A percentile compares a stretch with the other conserved stretches of the same genome.
These are phyloP conservation scores for Drosophila borborema DNA, from an alignment of 2,888 invertebrate species.

Conservation along the genomic window DNA sequence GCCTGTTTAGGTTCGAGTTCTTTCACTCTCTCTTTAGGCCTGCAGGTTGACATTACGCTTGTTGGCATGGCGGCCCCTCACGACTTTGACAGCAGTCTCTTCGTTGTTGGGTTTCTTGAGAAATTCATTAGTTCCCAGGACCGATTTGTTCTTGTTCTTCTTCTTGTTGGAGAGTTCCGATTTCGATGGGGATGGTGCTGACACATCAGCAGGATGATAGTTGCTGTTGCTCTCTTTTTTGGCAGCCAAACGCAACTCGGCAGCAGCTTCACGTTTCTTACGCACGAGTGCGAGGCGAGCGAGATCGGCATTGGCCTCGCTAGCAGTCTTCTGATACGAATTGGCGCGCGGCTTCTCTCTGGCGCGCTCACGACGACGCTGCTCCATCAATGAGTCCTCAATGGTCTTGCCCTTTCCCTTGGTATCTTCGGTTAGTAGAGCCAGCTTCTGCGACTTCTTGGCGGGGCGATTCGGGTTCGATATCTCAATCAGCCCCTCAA, in stretches of 20 bases:
- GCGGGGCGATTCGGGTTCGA: constrained; percentile 56
- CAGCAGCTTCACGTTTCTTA: constrained; percentile 52
- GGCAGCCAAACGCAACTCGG: constrained; percentile 48
- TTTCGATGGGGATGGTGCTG: not conserved
- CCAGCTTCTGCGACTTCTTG: not conserved
- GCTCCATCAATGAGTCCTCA: not conserved
- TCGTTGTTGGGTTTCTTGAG: not conserved
- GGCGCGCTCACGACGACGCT: constrained; percentile 1
- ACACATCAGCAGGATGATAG: not conserved
- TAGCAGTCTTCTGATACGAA: not conserved
- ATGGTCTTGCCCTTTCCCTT: not conserved
- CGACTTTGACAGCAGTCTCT: not conserved
- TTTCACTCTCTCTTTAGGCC: not conserved
- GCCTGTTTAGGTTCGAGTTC: not conserved
- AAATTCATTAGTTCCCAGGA: not conserved
- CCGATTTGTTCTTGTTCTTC: constrained; percentile 2
- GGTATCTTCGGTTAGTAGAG: not conserved
- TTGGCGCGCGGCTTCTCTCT: constrained; percentile 6
- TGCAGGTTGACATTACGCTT: constrained; percentile 1
- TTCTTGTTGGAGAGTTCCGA: constrained; percentile 10
- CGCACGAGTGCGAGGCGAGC: constrained; percentile 53
- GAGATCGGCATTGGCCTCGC: constrained; percentile 40
- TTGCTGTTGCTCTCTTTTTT: constrained; percentile 19
- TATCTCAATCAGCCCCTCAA: constrained; percentile 40
- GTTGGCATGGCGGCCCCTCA: not conserved